Conservation (phyloP, 2,113 vertebrate genomes). For the Glareola pratincola region DNA sequence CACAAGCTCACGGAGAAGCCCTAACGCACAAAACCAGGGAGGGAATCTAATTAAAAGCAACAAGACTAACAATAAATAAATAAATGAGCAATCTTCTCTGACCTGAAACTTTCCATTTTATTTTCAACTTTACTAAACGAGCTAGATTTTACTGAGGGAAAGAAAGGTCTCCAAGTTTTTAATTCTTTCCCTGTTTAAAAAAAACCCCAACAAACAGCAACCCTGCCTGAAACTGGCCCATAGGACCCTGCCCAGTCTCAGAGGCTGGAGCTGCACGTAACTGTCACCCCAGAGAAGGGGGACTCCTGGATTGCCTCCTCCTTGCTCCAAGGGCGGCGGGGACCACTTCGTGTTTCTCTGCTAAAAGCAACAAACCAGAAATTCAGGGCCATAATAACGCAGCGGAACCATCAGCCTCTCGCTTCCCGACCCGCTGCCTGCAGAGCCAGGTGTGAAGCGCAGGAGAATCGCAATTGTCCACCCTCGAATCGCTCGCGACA, state of each 20-base stretch:
- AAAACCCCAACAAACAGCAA: background rate
- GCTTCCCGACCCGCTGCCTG: background rate
- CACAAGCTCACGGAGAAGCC: background rate
- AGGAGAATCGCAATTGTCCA: rapidly evolving
- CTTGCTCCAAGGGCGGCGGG: background rate
- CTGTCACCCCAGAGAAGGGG: background rate
- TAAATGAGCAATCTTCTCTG: background rate
- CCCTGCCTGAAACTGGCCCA: background rate
- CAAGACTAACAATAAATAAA: background rate
- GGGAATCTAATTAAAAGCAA: background rate
- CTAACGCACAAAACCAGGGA: background rate
- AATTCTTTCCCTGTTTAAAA: background rate
- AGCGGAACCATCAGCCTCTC: background rate
- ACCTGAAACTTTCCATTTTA: background rate
- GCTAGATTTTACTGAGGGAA: background rate
- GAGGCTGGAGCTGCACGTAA: background rate
- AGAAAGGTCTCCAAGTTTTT: background rate
- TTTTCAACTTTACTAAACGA: background rate
- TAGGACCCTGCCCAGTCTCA: background rate
- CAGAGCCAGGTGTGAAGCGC: background rate
- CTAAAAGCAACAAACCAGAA: background rate
- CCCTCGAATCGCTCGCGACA: background rate
- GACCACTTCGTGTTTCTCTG: background rate
- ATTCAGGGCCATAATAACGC: rapidly evolving
- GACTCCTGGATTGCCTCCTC: background rate